Evolutionary conservation across 2,113 vertebrate species (phyloP), one percentile per base, ranked within the genome.

Genomic region (Seriola aureovittata): DNA sequence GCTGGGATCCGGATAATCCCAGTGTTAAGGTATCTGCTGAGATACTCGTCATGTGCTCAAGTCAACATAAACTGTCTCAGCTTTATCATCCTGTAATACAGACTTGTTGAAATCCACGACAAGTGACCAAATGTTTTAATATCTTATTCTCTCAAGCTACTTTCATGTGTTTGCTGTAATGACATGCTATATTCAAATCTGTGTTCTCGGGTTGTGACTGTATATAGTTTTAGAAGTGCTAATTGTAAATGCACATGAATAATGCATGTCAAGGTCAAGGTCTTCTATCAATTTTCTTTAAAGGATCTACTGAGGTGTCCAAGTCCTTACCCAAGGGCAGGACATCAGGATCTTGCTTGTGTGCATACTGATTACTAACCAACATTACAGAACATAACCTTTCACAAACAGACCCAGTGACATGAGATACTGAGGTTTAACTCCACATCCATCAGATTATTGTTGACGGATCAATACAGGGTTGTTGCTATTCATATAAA

Each of bases 1-100:
- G 54, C 54, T 63, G 68, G 17, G 50, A 88, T 91, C 32, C 7
- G 36, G 74, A 88, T 90, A 85, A 91, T 91, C 90, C 75, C 52
- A 14, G 57, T 57, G 66, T 80, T 70, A 48, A 79, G 59, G 70
- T 72, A 85, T 86, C 63, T 74, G 71, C 60, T 64, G 50, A 72
- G 65, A 82, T 66, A 82, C 58, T 75, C 67, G 78, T 75, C 66
- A 84, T 86, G 46, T 71, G 32, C 34, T 77, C 44, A 75, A 58
- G 48, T 82, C 74, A 40, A 12, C 23, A 72, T n/a, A 42, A 68
- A 73, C 60, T 75, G 59, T 36, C 3, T 74, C 40, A 64, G 69
- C 3, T 7, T 1, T 48, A 38, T 65, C n/a, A 58, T 70, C 48
- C 14, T 55, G 9, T 34, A n/a, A 36, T 60, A 25, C 11, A 42